Conservation (phyloP, 2,888 invertebrate species). For the Protophormia terraenovae region DNA sequence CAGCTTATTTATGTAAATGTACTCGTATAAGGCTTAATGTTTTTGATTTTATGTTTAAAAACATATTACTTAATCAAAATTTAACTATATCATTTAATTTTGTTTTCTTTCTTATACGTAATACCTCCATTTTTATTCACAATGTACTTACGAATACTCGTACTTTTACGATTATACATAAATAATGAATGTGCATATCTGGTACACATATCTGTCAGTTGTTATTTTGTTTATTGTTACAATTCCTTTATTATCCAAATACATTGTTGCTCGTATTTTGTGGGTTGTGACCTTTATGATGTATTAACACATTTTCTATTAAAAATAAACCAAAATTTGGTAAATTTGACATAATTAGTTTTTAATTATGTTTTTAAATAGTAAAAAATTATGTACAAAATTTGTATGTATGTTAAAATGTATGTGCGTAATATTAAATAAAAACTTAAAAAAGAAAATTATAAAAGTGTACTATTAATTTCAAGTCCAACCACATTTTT, state of each 20-base stretch:
- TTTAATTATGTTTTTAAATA: background rate
- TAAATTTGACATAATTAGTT: conserved; percentile 12
- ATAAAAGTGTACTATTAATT: too few relatives aligned
- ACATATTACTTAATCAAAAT: conserved; percentile 51
- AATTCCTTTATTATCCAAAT: background rate
- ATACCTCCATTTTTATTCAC: conserved; percentile 24
- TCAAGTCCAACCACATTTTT: too few relatives aligned
- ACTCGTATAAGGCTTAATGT: background rate
- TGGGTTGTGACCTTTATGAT: conserved; percentile 13
- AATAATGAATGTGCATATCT: background rate
- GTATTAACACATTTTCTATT: background rate
- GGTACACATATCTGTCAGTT: background rate
- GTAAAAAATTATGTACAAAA: background rate
- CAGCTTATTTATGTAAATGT: background rate
- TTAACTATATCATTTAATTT: conserved; percentile 36
- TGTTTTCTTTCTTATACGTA: conserved; percentile 8
- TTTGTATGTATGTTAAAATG: background rate
- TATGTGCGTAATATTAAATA: too few relatives aligned
- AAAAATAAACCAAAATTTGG: background rate
- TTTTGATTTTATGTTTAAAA: background rate
- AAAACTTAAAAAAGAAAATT: too few relatives aligned
- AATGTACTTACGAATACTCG: background rate
- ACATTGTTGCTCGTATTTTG: background rate
- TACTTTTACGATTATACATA: background rate
- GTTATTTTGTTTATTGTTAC: conserved; percentile 19